phyloP scores from a whole-genome alignment of 2,888 invertebrate genomes.

The Polymixis lichenea region DNA sequence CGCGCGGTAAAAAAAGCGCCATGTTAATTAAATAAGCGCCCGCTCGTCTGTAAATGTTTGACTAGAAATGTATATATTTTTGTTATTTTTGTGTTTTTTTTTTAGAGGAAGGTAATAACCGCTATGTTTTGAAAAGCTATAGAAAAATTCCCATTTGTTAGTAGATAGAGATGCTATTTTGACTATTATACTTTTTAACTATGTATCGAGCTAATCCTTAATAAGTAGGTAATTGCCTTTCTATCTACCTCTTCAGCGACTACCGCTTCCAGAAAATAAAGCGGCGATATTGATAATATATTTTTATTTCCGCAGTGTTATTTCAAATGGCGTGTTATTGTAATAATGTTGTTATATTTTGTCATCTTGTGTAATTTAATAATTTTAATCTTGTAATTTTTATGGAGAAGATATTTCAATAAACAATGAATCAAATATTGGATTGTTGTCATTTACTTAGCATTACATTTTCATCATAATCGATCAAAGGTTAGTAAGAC shows the following conservation, averaged over 20 bases:
- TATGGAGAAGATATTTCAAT: slow-evolving; percentile 73
- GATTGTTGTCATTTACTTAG: slow-evolving; percentile 8
- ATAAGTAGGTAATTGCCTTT: slow-evolving; percentile 27
- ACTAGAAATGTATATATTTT: slow-evolving; percentile 31
- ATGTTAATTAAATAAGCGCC: not conserved
- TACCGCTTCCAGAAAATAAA: slow-evolving; percentile 12
- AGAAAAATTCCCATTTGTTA: not conserved
- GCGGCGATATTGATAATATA: slow-evolving; percentile 15
- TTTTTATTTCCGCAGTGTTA: slow-evolving; percentile 66
- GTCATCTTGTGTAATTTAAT: slow-evolving; percentile 70
- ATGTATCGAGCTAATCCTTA: slow-evolving; percentile 22
- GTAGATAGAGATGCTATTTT: slow-evolving; percentile 37
- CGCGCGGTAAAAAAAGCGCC: not conserved
- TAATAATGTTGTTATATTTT: slow-evolving; percentile 66
- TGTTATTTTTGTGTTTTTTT: slow-evolving; percentile 22
- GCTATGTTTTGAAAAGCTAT: slow-evolving; percentile 23
- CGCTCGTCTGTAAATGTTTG: slow-evolving; percentile 23
- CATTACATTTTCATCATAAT: not conserved
- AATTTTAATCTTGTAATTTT: slow-evolving; percentile 73
- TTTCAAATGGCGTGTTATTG: slow-evolving; percentile 59
- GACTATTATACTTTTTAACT: slow-evolving; percentile 10
- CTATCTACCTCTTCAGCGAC: slow-evolving; percentile 30
- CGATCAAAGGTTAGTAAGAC: too few relatives aligned
- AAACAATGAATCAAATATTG: slow-evolving; percentile 71
- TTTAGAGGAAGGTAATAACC: slow-evolving; percentile 7